Base-by-base conservation (phyloP, 1,140 invertebrate species). In the Aphis gossypii region DNA sequence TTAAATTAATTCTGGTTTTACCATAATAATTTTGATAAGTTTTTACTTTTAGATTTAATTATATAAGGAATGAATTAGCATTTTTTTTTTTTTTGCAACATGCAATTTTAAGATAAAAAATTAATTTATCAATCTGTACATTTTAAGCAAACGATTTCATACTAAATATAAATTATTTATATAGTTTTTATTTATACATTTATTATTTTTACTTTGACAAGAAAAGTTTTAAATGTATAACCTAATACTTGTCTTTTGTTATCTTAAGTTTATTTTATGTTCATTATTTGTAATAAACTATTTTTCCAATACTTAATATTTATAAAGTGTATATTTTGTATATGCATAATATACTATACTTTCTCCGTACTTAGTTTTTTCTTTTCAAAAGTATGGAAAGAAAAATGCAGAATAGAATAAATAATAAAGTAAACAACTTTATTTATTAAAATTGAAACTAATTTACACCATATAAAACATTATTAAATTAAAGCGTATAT, bases 201-300 rank as follows among this genome's bases (percentile, higher is more conserved):
- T 4, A 20, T 20, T 51, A 51, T 51, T 51, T 20, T 51, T 51
- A 14, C 3, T 51, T 68, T n/a, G 30, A n/a, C 0, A 0, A 68
- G 60, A 30, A 68, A 30, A 68, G 30, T n/a, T n/a, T 76, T 4
- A 14, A n/a, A 76, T 76, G 30, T 76, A 76, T 76, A n/a, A n/a
- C n/a, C 30, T 6, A n/a, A 76, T n/a, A 76, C 30, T 76, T n/a
- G 18, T 76, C 30, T 18, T 14, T 23, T 18, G 4, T 76, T n/a
- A 76, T 76, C 14, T 18, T 14, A 76, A 76, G 30, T 76, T 76
- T n/a, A 76, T 76, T 76, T n/a, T 76, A n/a, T n/a, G 30, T 1
- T 76, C 30, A 76, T 76, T 76, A 76, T 76, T 76, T 76, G n/a
- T 18, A 76, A 76, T 76, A 76, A 76, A n/a, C 60, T 76, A 76